Evolutionary conservation across 2,113 vertebrate genomes (phyloP).

Genomic region (Propithecus coquereli): DNA sequence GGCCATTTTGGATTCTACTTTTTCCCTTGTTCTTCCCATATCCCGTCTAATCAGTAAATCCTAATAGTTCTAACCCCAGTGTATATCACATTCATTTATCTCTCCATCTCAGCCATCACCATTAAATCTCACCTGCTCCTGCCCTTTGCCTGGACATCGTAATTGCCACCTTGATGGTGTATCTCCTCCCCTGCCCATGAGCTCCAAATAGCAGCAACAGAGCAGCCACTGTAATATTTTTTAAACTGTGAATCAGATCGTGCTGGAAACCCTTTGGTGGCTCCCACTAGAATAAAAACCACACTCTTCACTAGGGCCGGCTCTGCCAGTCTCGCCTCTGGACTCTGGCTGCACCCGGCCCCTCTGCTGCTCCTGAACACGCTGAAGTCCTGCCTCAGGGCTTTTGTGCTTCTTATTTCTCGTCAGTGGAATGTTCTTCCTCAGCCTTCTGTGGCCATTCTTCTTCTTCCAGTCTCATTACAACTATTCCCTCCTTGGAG

Average conservation of each 20-base stretch:
- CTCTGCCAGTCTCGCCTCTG: not conserved
- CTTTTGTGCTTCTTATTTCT: not conserved
- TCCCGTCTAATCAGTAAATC: not conserved
- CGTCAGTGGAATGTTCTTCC: not conserved
- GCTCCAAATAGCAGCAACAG: not conserved
- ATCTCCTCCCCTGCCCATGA: not conserved
- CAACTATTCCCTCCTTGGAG: not conserved
- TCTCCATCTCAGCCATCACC: not conserved
- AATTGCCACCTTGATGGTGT: not conserved
- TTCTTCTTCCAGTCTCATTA: not conserved
- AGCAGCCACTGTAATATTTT: not conserved
- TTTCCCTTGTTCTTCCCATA: not conserved
- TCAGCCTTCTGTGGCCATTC: not conserved
- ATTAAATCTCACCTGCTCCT: not conserved
- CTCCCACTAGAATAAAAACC: not conserved
- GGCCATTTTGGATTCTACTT: not conserved
- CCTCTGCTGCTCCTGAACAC: not conserved
- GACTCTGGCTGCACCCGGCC: not conserved
- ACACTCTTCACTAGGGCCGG: rapidly evolving
- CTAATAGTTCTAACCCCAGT: not conserved
- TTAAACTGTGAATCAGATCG: not conserved
- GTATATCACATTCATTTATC: not conserved
- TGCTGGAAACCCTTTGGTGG: not conserved
- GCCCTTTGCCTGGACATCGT: not conserved
- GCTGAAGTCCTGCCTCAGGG: not conserved